These are phyloP conservation scores for Mylabris sibirica DNA, from an alignment of 2,888 invertebrate species.

Conservation along the genomic window DNA sequence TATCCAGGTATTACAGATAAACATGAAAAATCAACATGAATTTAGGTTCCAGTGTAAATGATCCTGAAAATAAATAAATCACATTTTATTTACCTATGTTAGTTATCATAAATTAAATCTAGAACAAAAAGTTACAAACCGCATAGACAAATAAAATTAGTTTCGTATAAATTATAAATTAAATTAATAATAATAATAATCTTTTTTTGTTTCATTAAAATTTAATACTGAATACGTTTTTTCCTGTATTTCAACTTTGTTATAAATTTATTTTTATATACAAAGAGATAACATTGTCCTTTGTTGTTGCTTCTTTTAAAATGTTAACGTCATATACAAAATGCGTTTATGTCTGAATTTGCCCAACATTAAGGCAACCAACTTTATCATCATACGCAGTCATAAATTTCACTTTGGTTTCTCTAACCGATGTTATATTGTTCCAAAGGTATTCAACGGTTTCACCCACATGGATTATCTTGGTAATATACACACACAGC, in stretches of 20 bases:
- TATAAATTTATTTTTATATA: slow-evolving; percentile 32
- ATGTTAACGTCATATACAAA: slow-evolving; percentile 35
- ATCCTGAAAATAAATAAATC: slow-evolving; percentile 32
- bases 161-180: not conserved
- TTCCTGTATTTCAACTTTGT: slow-evolving; percentile 25
- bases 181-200: not conserved
- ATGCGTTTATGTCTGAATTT: slow-evolving; percentile 35
- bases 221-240: not conserved
- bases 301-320: slow-evolving; percentile 37
- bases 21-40: slow-evolving; percentile 35
- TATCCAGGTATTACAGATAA: slow-evolving; percentile 29
- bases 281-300: slow-evolving; percentile 37
- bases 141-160: slow-evolving; percentile 3
- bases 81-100: slow-evolving; percentile 25
- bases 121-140: slow-evolving; percentile 18
- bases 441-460: slow-evolving; percentile 36
- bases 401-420: slow-evolving; percentile 40
- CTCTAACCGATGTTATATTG: slow-evolving; percentile 35
- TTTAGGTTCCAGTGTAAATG: slow-evolving; percentile 29
- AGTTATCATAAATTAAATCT: slow-evolving; percentile 31
- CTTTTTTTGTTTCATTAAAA: not conserved
- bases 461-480: slow-evolving; percentile 36
- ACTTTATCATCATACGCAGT: slow-evolving; percentile 37
- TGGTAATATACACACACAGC: slow-evolving; percentile 26
- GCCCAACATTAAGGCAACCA: slow-evolving; percentile 36